Percentiles rank a stretch among this genome's conserved stretches.
Evolutionary conservation across 2,888 invertebrate genomes (phyloP).

Genomic region (Hetaerina titia): DNA sequence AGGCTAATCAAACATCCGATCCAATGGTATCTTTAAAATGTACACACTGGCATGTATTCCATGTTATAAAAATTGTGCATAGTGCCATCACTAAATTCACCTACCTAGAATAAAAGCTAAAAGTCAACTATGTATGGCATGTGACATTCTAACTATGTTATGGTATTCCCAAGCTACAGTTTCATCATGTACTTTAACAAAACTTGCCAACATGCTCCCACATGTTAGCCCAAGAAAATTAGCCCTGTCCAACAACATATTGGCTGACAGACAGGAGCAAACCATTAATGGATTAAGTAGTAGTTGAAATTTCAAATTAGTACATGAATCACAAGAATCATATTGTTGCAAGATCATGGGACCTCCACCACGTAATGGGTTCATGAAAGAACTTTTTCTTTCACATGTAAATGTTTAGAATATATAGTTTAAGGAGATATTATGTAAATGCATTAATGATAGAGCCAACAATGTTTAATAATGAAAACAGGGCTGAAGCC

Average conservation of each 20-base stretch:
- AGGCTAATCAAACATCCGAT: neutral
- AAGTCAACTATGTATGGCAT: neutral
- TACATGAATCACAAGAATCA: too few relatives aligned
- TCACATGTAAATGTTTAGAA: too few relatives aligned
- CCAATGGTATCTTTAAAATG: neutral
- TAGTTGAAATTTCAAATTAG: too few relatives aligned
- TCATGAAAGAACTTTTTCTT: too few relatives aligned
- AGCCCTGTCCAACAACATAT: neutral
- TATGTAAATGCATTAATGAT: too few relatives aligned
- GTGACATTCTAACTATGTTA: constrained; percentile 58
- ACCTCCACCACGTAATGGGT: too few relatives aligned
- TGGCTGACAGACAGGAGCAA: neutral
- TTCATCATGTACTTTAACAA: neutral
- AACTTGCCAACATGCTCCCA: neutral
- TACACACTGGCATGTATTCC: neutral
- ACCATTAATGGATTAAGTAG: neutral
- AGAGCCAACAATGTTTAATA: too few relatives aligned
- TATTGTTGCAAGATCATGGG: too few relatives aligned
- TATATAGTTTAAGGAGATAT: too few relatives aligned
- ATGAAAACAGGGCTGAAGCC: too few relatives aligned
- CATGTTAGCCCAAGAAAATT: neutral
- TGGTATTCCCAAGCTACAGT: constrained; percentile 40
- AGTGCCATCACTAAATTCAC: neutral
- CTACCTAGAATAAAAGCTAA: neutral
- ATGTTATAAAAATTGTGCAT: neutral